Conservation (phyloP, 2,888 invertebrate genomes). For the Agriopis marginaria region DNA sequence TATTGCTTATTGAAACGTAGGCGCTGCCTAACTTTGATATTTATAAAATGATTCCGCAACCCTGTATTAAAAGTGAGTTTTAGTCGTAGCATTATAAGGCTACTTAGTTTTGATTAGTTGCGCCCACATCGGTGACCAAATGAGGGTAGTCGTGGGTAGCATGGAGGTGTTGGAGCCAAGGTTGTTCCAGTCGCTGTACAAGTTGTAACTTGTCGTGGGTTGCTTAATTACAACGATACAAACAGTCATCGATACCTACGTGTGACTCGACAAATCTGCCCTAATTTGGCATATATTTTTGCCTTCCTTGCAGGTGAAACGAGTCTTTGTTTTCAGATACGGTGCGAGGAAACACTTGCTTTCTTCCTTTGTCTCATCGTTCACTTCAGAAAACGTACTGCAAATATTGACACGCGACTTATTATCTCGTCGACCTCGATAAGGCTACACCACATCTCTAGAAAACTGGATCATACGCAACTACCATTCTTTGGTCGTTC, state of each 20-base stretch:
- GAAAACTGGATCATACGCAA: slow-evolving; percentile 80
- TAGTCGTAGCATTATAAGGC: slow-evolving; percentile 79
- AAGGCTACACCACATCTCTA: slow-evolving; percentile 73
- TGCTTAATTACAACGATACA: slow-evolving; percentile 78
- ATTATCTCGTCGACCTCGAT: slow-evolving; percentile 80
- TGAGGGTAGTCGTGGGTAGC: slow-evolving; percentile 84
- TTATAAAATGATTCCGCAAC: slow-evolving; percentile 67
- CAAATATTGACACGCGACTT: slow-evolving; percentile 78
- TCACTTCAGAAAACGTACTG: slow-evolving; percentile 61
- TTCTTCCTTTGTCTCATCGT: slow-evolving; percentile 53
- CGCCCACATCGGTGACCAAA: slow-evolving; percentile 83
- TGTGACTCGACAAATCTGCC: slow-evolving; percentile 21
- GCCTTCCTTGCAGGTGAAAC: slow-evolving; percentile 14
- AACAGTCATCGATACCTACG: slow-evolving; percentile 60
- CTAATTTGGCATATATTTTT: slow-evolving; percentile 27
- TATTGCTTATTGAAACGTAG: slow-evolving; percentile 68
- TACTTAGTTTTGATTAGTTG: slow-evolving; percentile 79
- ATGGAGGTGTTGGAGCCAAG: slow-evolving; percentile 84
- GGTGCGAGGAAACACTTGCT: slow-evolving; percentile 50
- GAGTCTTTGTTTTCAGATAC: slow-evolving; percentile 28
- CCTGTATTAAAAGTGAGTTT: slow-evolving; percentile 75
- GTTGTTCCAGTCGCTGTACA: slow-evolving; percentile 81
- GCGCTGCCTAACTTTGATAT: slow-evolving; percentile 71
- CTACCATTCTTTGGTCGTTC: slow-evolving; percentile 76
- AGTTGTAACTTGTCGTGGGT: slow-evolving; percentile 75